Evolutionary conservation across 2,113 vertebrate genomes (phyloP), one percentile per base, ranked within the genome.

Genomic region (Corythornis cristatus): DNA sequence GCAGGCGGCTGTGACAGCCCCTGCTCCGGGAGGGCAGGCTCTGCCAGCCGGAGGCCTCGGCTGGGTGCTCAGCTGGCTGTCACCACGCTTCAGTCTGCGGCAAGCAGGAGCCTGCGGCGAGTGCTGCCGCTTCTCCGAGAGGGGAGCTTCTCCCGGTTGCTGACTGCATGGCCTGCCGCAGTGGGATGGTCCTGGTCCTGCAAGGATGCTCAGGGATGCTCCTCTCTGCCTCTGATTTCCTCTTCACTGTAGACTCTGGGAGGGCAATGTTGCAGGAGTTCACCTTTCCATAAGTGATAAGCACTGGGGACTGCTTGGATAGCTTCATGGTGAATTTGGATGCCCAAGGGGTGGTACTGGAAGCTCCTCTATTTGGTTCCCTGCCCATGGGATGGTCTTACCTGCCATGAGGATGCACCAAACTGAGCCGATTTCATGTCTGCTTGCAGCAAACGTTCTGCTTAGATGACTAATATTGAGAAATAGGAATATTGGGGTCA

Each of bases 61-160:
- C 62, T 64, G 8, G 82, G 57, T 91, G 93, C 87, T 43, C 56
- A 37, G 88, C 86, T 93, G 94, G 90, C 86, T 93, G 95, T 88
- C 93, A 91, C 83, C 56, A 3, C 4, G 13, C 14, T 86, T 78
- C 60, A 23, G 6, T 8, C 80, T 19, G 56, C 81, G 37, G 77
- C 83, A 15, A 21, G 73, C 77, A 6, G 70, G 35, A 80, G 93
- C 86, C 88, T 28, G 5, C 8, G 23, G 79, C 25, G 37, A 64
- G 51, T 1, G 2, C 40, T 4, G 70, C 74, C 21, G 74, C 84
- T 73, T 23, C 31, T 20, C 40, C 12, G 48, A 54, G 50, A 35
- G 75, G 53, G 2, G 68, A 21, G 8, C 19, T 65, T 7, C 3
- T 15, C 8, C 0, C 1, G 8, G 56, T 11, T 50, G 18, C 50